A percentile compares a stretch with the other conserved stretches of the same genome.
Evolutionary conservation across 1,140 invertebrate genomes (phyloP).

Genomic region (Zaprionus nigranus): DNA sequence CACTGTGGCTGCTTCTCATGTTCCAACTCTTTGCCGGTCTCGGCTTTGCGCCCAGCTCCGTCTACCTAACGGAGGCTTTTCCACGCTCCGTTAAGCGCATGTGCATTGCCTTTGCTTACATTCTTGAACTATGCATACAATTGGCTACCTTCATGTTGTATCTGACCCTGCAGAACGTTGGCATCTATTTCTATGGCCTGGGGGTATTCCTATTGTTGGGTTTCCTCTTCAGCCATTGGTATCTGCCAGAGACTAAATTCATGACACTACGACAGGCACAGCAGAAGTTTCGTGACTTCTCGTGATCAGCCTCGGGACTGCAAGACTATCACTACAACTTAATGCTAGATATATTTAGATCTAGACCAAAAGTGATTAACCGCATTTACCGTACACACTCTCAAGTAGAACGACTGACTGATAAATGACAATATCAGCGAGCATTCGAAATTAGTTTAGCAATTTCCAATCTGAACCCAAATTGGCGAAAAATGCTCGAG

Average conservation of each 20-base stretch:
- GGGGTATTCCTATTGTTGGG: constrained; percentile 52
- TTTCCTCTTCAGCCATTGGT: constrained; percentile 57
- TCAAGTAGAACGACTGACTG: constrained; percentile 38
- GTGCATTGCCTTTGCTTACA: constrained; percentile 65
- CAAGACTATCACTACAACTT: constrained; percentile 36
- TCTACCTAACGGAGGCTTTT: constrained; percentile 73
- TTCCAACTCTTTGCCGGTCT: constrained; percentile 67
- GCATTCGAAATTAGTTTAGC: background rate
- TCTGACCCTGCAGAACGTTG: constrained; percentile 16
- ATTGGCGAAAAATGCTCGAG: constrained; percentile 4
- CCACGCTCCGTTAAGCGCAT: constrained; percentile 59
- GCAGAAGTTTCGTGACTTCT: constrained; percentile 64
- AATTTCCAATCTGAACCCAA: constrained; percentile 18
- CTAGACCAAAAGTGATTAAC: constrained; percentile 28
- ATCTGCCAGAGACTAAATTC: constrained; percentile 71
- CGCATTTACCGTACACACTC: constrained; percentile 14
- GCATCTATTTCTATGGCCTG: constrained; percentile 53
- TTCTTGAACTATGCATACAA: constrained; percentile 61
- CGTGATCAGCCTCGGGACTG: constrained; percentile 31
- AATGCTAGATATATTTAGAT: constrained; percentile 39
- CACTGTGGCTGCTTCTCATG: constrained; percentile 64
- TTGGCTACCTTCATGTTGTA: constrained; percentile 38
- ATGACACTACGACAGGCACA: constrained; percentile 66
- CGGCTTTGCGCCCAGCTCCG: constrained; percentile 61
- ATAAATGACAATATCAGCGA: constrained; percentile 25